These are phyloP conservation scores for Aphelocoma californica DNA, from an alignment of 2,797 vertebrate species.

Conservation along the genomic window DNA sequence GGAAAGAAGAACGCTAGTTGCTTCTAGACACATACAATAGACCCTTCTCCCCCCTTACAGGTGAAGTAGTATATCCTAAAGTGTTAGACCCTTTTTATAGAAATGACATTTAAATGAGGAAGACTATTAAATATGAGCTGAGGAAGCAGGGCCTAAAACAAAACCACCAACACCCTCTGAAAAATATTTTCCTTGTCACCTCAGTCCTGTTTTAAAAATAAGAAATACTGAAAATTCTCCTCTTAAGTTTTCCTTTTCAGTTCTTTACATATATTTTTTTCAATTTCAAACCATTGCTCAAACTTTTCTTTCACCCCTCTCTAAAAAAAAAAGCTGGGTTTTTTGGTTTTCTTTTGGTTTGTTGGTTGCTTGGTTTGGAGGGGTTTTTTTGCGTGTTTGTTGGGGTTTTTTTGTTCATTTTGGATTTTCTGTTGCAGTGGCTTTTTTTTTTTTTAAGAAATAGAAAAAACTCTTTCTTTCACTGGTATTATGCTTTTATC, in stretches of 20 bases:
- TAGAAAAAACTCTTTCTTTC: neutral
- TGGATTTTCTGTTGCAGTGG: neutral
- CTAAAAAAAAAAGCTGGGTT: neutral
- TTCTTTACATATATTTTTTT: neutral
- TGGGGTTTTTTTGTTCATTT: neutral
- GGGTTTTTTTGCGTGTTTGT: neutral
- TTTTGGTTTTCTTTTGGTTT: neutral
- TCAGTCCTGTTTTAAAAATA: neutral
- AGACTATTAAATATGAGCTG: neutral
- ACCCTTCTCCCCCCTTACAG: neutral
- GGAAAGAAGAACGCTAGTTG: neutral
- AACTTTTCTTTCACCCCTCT: neutral
- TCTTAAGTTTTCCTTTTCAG: neutral
- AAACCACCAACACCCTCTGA: neutral
- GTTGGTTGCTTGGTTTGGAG: neutral
- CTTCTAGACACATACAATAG: neutral
- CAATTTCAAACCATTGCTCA: neutral
- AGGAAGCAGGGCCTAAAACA: neutral
- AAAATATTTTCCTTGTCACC: neutral
- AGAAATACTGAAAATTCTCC: neutral
- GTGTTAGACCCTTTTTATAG: neutral
- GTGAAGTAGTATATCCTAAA: neutral
- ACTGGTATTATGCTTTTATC: neutral
- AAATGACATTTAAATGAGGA: neutral
- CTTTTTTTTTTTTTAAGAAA: neutral